These are phyloP conservation scores for Plectrocnemia conspersa DNA, from an alignment of 1,140 invertebrate genomes.

Conservation along the genomic window DNA sequence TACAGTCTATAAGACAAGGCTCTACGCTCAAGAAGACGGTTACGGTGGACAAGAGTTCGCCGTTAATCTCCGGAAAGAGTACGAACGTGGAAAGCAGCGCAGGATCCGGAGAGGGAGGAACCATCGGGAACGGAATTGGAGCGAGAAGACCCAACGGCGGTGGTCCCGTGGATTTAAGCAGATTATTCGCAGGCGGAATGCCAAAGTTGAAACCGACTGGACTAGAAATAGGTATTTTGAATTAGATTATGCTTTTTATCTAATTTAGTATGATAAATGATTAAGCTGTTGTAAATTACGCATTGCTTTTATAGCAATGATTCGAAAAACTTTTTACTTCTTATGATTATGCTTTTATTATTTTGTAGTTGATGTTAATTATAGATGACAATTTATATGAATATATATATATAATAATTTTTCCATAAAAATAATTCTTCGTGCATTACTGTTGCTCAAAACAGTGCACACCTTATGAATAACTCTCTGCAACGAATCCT, in stretches of 20 bases:
- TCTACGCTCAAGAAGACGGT: conserved; percentile 77
- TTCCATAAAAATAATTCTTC: too few relatives aligned
- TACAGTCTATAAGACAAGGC: conserved; percentile 80
- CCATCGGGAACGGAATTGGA: conserved; percentile 41
- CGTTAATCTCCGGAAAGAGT: conserved; percentile 62
- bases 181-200: conserved; percentile 81
- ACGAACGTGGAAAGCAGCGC: conserved; percentile 24
- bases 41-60: conserved; percentile 84
- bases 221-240: conserved; percentile 41
- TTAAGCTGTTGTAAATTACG: too few relatives aligned
- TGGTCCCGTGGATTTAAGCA: conserved; percentile 60
- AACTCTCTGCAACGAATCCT: too few relatives aligned
- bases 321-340: too few relatives aligned
- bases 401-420: too few relatives aligned
- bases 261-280: too few relatives aligned
- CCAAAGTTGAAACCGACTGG: conserved; percentile 79
- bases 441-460: too few relatives aligned
- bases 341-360: too few relatives aligned
- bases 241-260: conserved; percentile 1
- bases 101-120: conserved; percentile 29
- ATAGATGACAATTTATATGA: too few relatives aligned
- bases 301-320: too few relatives aligned
- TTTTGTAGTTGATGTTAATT: too few relatives aligned
- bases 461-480: too few relatives aligned
- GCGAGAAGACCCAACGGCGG: conserved; percentile 47